These are phyloP conservation scores for Thumatha senex DNA, from an alignment of 2,888 invertebrate genomes.

Conservation along the genomic window DNA sequence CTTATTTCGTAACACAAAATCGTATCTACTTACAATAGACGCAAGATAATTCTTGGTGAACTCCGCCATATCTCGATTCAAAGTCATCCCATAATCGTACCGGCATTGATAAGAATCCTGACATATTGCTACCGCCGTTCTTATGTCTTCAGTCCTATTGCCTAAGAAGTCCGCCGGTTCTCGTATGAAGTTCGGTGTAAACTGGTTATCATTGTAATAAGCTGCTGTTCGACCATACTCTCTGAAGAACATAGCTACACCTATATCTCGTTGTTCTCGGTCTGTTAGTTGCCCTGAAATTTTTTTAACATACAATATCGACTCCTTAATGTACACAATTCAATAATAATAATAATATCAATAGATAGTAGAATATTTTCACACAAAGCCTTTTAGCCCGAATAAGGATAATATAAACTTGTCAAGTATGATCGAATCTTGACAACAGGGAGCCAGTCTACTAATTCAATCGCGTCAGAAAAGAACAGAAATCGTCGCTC, in stretches of 20 bases:
- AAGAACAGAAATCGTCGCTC: too few relatives aligned
- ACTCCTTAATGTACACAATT: neutral
- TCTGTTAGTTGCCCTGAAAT: constrained; percentile 90
- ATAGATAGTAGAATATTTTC: too few relatives aligned
- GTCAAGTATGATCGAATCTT: too few relatives aligned
- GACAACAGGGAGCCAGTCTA: too few relatives aligned
- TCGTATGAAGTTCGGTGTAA: constrained; percentile 88
- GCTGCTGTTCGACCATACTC: constrained; percentile 92
- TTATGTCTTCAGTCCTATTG: constrained; percentile 87
- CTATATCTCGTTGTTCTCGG: constrained; percentile 87
- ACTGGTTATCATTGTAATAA: constrained; percentile 90
- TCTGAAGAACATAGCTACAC: constrained; percentile 89
- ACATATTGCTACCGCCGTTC: constrained; percentile 87
- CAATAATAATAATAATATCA: too few relatives aligned
- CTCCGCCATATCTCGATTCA: constrained; percentile 93
- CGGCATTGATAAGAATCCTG: constrained; percentile 93
- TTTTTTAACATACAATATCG: neutral
- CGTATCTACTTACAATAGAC: constrained; percentile 69
- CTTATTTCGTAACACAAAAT: too few relatives aligned
- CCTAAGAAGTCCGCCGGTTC: constrained; percentile 88
- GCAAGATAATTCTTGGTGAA: constrained; percentile 93
- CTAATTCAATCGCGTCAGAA: too few relatives aligned
- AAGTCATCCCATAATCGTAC: constrained; percentile 93
- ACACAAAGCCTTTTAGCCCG: too few relatives aligned
- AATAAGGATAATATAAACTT: too few relatives aligned